These are phyloP conservation scores for Mamestra configurata DNA, from an alignment of 1,140 invertebrate genomes.

Conservation along the genomic window DNA sequence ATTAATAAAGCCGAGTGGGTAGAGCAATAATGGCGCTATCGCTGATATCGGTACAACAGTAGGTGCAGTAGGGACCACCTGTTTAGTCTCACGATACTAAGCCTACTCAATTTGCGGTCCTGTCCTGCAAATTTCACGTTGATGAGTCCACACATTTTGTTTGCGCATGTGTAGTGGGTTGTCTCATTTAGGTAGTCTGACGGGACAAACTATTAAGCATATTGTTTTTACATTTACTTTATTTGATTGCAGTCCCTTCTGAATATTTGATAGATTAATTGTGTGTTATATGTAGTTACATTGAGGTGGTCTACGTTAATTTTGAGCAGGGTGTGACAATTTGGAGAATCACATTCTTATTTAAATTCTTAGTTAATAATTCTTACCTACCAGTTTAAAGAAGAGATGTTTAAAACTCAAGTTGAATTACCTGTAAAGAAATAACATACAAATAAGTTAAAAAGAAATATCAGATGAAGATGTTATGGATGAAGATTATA, in stretches of 20 bases:
- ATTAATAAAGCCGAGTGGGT: constrained; percentile 52
- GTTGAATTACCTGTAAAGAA: constrained; percentile 38
- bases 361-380: no score
- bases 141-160: neutral
- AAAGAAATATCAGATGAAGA: no score
- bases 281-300: no score
- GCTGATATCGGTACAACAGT: constrained; percentile 53
- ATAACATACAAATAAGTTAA: neutral
- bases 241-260: no score
- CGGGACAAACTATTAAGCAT: no score
- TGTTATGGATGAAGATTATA: no score
- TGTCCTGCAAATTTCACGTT: neutral
- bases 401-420: neutral
- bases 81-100: constrained; percentile 57
- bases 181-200: neutral
- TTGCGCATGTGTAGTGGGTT: neutral
- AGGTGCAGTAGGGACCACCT: constrained; percentile 57
- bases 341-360: no score
- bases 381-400: neutral
- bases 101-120: constrained; percentile 7
- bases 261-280: no score
- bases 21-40: constrained; percentile 65
- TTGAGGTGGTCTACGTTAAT: no score
- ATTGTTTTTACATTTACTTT: no score
- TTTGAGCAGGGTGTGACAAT: no score